A percentile compares a stretch with the other conserved stretches of the same genome.
phyloP scores from a whole-genome alignment of 2,888 invertebrate species.

The Catotricha subobsoleta region DNA sequence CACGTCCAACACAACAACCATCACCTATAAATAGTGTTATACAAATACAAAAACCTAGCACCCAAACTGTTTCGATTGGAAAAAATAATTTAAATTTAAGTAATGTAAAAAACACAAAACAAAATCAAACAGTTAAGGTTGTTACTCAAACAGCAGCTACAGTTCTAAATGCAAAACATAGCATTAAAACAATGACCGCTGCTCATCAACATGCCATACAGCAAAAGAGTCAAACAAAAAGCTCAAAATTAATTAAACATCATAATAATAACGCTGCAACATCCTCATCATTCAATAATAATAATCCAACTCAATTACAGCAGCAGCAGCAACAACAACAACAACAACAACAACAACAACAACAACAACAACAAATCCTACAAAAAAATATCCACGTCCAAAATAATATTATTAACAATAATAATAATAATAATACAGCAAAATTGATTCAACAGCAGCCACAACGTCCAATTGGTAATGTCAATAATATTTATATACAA shows the following conservation, averaged over 20 bases:
- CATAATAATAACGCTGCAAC: background rate
- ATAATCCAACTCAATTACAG: background rate
- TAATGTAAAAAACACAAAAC: conserved; percentile 3
- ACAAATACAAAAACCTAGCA: background rate
- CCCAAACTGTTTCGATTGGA: background rate
- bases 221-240: conserved; percentile 2
- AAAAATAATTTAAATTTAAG: conserved; percentile 2
- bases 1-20: background rate
- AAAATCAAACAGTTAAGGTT: conserved; percentile 3
- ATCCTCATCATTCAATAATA: background rate
- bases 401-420: background rate
- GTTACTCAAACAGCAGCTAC: background rate
- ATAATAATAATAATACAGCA: background rate
- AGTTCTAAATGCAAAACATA: background rate
- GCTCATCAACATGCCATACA: background rate
- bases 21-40: background rate
- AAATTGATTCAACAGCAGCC: conserved; percentile 12
- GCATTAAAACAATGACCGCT: conserved; percentile 2
- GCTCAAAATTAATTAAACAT: background rate
- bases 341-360: conserved; percentile 13
- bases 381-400: background rate
- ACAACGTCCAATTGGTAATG: background rate
- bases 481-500: conserved; percentile 5
- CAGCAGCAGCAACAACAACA: conserved; percentile 17
- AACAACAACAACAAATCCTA: background rate